Evolutionary conservation across 1,140 invertebrate species (phyloP), one percentile per base, ranked within the genome.

Genomic region (Agrypnia vestita): DNA sequence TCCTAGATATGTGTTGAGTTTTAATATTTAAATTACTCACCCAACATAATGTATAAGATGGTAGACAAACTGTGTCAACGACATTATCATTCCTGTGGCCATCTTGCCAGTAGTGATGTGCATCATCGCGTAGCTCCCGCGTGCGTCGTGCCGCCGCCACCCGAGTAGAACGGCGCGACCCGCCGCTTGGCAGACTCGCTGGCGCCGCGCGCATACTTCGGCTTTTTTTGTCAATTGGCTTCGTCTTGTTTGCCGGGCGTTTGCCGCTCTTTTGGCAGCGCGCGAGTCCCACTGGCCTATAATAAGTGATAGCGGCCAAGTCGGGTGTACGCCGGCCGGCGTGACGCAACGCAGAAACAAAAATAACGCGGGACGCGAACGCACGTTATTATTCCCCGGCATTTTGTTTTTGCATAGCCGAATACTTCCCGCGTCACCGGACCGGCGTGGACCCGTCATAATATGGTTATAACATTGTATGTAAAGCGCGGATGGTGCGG

Each of bases 231-330:
- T 49, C 49, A 10, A 17, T 49, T 21, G 44, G 67, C 8, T 44
- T 44, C 13, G 21, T 35, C 4, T 64, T 43, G 21, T 25, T 64
- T 17, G 13, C 15, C 44, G 17, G 47, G 8, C 19, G 25, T 71
- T 49, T 71, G 67, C 67, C 67, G 67, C 67, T 71, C 49, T 71
- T 51, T 71, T 71, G 67, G 67, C 67, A 71, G 67, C 9, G 17
- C 44, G 46, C 67, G 67, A 71, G 67, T 71, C 67, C 67, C 19
- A 71, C 67, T 71, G 67, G 67, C 67, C 67, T 71, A 71, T 71
- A 71, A 19, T 19, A 71, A 47, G 47, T 47, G 67, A 71, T 71
- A 71, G n/a, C 67, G 15, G 67, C 44, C 67, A 71, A 71, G 17
- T 71, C 53, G 67, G 67, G 12, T 21, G 67, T 35, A 25, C 25